These are phyloP conservation scores for Pachyramphus minor DNA, from an alignment of 2,113 vertebrate species.

Conservation along the genomic window DNA sequence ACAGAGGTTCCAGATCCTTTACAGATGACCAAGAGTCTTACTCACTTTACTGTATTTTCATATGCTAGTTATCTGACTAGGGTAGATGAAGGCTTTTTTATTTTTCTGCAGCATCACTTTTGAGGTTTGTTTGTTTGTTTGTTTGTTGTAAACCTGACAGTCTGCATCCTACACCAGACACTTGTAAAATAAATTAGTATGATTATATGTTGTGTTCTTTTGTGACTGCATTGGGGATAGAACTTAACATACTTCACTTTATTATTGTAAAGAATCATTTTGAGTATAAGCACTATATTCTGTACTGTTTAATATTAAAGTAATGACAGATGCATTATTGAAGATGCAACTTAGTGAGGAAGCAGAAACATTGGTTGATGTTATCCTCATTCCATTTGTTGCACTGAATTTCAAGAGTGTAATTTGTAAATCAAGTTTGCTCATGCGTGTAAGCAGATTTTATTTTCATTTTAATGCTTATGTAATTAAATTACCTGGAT, in stretches of 20 bases:
- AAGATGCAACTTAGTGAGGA: slow-evolving; percentile 37
- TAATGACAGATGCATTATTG: slow-evolving; percentile 22
- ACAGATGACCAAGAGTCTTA: neutral
- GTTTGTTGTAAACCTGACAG: neutral
- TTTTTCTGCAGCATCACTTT: neutral
- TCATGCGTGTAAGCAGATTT: slow-evolving; percentile 40
- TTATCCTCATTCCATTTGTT: slow-evolving; percentile 50
- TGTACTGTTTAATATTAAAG: slow-evolving; percentile 42
- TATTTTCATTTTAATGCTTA: slow-evolving; percentile 61
- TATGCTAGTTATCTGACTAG: neutral
- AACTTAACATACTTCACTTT: slow-evolving; percentile 35
- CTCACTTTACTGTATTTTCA: neutral
- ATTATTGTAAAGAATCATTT: slow-evolving; percentile 43
- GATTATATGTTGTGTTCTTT: slow-evolving; percentile 23
- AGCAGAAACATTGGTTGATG: slow-evolving; percentile 31
- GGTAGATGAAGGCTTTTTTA: slow-evolving; percentile 20
- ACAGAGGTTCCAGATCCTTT: neutral
- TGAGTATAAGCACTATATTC: slow-evolving; percentile 46
- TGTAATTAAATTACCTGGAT: slow-evolving; percentile 34
- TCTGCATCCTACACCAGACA: slow-evolving; percentile 12
- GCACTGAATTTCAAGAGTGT: slow-evolving; percentile 68
- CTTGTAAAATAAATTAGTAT: slow-evolving; percentile 42
- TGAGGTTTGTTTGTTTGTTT: neutral
- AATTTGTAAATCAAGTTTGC: slow-evolving; percentile 43
- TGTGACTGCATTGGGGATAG: slow-evolving; percentile 43